Percentiles rank a stretch among this genome's conserved stretches.
These are phyloP conservation scores for Hippolais icterina DNA, from an alignment of 2,113 vertebrate genomes.

Conservation along the genomic window DNA sequence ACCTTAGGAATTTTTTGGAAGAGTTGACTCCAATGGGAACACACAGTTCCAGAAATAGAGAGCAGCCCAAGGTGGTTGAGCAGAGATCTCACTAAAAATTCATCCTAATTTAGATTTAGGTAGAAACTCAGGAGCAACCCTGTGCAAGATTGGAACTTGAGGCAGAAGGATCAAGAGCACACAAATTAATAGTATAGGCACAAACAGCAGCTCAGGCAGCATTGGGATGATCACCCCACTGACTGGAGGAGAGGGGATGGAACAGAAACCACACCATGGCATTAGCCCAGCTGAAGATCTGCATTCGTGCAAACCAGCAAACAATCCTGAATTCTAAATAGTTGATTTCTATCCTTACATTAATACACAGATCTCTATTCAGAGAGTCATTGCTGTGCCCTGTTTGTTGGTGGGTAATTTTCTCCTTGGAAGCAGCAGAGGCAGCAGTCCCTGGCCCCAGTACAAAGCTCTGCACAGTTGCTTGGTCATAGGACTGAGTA, in stretches of 20 bases:
- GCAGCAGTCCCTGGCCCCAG: not conserved
- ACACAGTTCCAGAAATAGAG: not conserved
- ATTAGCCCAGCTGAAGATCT: not conserved
- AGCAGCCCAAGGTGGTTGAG: not conserved
- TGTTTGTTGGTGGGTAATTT: not conserved
- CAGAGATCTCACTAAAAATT: not conserved
- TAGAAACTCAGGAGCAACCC: not conserved
- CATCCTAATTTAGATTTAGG: not conserved
- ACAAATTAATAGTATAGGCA: not conserved
- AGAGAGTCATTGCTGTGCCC: not conserved
- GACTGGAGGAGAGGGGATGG: not conserved
- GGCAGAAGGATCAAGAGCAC: not conserved
- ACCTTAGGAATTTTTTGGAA: not conserved
- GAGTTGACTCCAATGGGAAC: not conserved
- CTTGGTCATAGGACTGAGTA: not conserved
- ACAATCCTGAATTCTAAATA: not conserved
- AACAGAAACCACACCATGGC: not conserved
- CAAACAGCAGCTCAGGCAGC: not conserved
- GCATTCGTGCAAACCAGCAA: not conserved
- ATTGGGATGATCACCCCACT: not conserved
- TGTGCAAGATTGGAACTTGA: accelerated
- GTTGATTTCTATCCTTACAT: not conserved
- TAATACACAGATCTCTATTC: not conserved
- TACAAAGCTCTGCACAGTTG: not conserved
- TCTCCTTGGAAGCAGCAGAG: not conserved